Base-by-base conservation (phyloP, 2,797 vertebrate species). In the Lutra lutra region DNA sequence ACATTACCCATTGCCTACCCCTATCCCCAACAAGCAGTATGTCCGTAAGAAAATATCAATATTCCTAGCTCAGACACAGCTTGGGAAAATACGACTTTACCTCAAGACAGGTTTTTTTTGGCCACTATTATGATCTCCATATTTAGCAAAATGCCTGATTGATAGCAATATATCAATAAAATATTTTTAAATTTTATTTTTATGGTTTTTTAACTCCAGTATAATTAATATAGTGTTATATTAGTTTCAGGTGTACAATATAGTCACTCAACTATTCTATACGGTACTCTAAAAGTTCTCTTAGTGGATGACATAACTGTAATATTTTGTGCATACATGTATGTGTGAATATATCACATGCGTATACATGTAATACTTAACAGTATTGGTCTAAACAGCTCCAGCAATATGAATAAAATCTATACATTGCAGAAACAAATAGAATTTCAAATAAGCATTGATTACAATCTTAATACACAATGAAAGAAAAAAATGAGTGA, bases 401-500 rank as follows among this genome's bases (percentile, higher is more conserved):
- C 32, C 43, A 70, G 3, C 5, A 23, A 64, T 5, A 51, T 48
- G 32, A 1, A 9, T 62, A 73, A 78, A 73, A 66, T 48, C 6
- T 13, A 27, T 5, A n/a, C 1, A 14, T 25, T 15, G 84, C 18
- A 88, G 82, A 87, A 96, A 73, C 20, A 17, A 60, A 48, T 7
- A 35, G 10, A 32, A 46, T 38, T 73, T 54, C 17, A 75, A 62
- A 35, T 11, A 27, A 3, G 1, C 5, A 68, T 60, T 23, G 68
- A 18, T 70, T 68, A 35, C 25, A 48, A 13, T 27, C 7, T 82
- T 40, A 56, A 27, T 73, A 43, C 25, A 13, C 3, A 68, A 0
- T 93, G 25, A 85, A 91, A 64, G 64, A 62, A 68, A 73, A 93
- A 86, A 13, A 32, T 51, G 23, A 51, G 51, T 68, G 25, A 48